Base-by-base conservation (phyloP, 2,888 invertebrate species). In the Euphydryas editha region DNA sequence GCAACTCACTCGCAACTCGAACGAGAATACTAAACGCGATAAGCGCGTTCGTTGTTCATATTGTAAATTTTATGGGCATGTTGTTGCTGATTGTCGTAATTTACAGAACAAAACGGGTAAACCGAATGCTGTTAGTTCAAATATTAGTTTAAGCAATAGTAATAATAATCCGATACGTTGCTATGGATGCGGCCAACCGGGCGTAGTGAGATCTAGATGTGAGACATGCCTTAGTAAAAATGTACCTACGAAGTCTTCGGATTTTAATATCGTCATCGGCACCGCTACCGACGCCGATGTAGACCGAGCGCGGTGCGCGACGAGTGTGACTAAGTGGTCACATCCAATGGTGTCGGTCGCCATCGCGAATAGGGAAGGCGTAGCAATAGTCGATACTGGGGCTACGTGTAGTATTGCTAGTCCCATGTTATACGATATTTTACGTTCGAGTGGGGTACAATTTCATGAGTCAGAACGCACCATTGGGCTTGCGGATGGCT, bases 331-430 rank as follows among this genome's bases (percentile, higher is more conserved):
- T 20, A 30, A 13, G 6, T 13, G 2, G 18, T 18, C 51, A 21
- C 44, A 44, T 18, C 62, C 62, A 8, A 37, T 49, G 10, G 18
- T 67, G 1, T 18, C n/a, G 7, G 10, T 63, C n/a, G 51, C 15
- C 0, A 6, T 67, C 13, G n/a, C 55, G 6, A 56, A 59, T 24
- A 20, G 13, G 6, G 11, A 46, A 30, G 69, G 69, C 3, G 62
- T 62, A 5, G 69, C 69, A 6, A 62, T 66, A 6, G 15, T 66
- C 0, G 69, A 69, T 46, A 69, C 69, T 1, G 69, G 69, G 6
- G 60, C 69, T 17, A 69, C 65, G 0, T 56, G 65, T 18, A 54
- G 59, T 30, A 62, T 65, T 10, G 68, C 68, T 7, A 44, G 68
- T 39, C 62, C 68, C 11, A 46, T 30, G 47, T 36, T 68, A 13